Conservation (phyloP, 2,797 vertebrate genomes). For the Nannoperca australis region DNA sequence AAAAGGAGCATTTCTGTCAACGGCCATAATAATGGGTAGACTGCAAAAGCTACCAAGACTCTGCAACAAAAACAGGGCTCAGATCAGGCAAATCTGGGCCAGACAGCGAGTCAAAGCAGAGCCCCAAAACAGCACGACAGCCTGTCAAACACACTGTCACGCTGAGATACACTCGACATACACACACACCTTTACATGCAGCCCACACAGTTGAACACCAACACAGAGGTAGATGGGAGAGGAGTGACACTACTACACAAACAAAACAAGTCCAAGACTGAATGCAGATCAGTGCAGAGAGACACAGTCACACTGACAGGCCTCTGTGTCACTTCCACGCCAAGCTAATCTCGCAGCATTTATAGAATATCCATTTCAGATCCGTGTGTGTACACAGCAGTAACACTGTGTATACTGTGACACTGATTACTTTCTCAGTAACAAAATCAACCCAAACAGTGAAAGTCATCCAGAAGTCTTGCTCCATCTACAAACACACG, state of each 20-base stretch:
- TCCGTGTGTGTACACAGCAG: constrained; percentile 1
- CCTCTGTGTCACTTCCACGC: neutral
- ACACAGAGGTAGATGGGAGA: constrained; percentile 24
- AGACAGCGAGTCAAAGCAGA: constrained; percentile 42
- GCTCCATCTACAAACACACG: constrained; percentile 13
- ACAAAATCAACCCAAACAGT: constrained; percentile 28
- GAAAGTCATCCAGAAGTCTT: constrained; percentile 3
- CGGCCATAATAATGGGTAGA: neutral
- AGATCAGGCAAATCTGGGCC: constrained; percentile 39
- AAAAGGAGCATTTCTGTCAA: neutral
- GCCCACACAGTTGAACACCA: constrained; percentile 32
- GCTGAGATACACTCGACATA: constrained; percentile 8
- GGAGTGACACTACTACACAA: constrained; percentile 11
- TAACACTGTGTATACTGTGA: neutral
- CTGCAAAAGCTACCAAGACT: neutral
- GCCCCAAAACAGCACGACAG: constrained; percentile 20
- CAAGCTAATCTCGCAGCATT: constrained; percentile 24
- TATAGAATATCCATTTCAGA: constrained; percentile 45
- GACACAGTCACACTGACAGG: constrained; percentile 15
- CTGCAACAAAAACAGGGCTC: constrained; percentile 4
- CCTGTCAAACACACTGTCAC: constrained; percentile 46
- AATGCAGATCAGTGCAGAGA: constrained; percentile 36
- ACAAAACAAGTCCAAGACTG: constrained; percentile 23
- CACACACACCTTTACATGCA: constrained; percentile 39
- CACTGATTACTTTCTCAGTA: constrained; percentile 25